phyloP scores from a whole-genome alignment of 2,113 vertebrate genomes.

The Cryptomyrus ogoouensis region DNA sequence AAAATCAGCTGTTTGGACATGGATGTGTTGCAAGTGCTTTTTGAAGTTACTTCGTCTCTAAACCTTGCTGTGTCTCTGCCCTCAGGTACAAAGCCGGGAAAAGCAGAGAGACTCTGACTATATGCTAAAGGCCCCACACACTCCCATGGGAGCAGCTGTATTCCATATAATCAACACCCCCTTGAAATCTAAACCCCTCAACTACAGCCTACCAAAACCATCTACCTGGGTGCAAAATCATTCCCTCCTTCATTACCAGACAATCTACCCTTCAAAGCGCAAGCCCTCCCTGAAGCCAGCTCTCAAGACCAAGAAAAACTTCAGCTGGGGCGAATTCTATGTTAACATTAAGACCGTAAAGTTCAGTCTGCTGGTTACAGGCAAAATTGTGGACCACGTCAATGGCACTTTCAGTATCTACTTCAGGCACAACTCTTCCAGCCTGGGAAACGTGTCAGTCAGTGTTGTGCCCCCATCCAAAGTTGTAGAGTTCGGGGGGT shows the following conservation, averaged over 20 bases:
- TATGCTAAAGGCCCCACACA: background rate
- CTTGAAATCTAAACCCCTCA: constrained; percentile 45
- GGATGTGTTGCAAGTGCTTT: background rate
- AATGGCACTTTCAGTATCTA: constrained; percentile 68
- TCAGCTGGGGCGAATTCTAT: constrained; percentile 68
- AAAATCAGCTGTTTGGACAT: too few relatives aligned
- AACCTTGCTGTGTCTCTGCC: background rate
- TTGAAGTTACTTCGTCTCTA: background rate
- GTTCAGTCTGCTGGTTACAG: constrained; percentile 64
- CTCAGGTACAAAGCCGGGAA: constrained; percentile 38
- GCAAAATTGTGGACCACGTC: constrained; percentile 67
- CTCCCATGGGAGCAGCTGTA: constrained; percentile 37
- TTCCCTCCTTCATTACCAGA: constrained; percentile 50
- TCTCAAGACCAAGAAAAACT: constrained; percentile 63
- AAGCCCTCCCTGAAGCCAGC: constrained; percentile 47
- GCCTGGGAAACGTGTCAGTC: constrained; percentile 62
- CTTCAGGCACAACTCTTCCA: constrained; percentile 67
- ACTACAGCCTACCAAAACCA: constrained; percentile 38
- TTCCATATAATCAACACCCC: constrained; percentile 42
- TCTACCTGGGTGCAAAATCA: constrained; percentile 53
- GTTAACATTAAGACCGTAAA: constrained; percentile 65
- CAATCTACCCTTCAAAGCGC: constrained; percentile 47
- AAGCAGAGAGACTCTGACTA: constrained; percentile 34
- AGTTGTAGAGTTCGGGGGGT: constrained; percentile 51
- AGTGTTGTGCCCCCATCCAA: constrained; percentile 66